These are phyloP conservation scores for Cyclopterus lumpus DNA, from an alignment of 2,797 vertebrate species.

Conservation along the genomic window DNA sequence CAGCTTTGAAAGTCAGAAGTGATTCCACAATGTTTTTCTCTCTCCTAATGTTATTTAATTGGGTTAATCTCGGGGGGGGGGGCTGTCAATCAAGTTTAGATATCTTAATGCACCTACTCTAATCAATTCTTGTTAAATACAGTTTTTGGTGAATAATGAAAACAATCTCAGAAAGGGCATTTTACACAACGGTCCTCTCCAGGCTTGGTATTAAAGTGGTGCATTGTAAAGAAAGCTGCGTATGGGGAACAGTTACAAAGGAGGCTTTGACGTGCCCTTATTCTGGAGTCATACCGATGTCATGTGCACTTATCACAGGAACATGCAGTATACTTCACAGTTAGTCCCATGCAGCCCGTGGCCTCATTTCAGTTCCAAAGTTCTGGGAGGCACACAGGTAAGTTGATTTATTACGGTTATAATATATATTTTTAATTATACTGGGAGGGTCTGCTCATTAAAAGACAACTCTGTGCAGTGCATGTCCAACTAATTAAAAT, in stretches of 20 bases:
- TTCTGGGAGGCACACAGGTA: neutral
- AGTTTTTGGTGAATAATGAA: constrained; percentile 45
- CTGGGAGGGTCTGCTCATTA: neutral
- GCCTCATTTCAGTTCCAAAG: neutral
- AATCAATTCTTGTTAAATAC: constrained; percentile 65
- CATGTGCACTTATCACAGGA: neutral
- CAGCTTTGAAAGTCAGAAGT: constrained; percentile 78
- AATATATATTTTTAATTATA: neutral
- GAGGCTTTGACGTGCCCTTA: neutral
- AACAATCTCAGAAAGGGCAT: neutral
- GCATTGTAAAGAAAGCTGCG: neutral
- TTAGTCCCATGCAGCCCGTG: neutral
- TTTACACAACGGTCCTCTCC: constrained; percentile 7
- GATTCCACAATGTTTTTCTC: constrained; percentile 65
- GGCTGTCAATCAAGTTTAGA: constrained; percentile 82
- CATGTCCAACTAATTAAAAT: neutral
- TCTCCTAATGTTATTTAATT: constrained; percentile 77
- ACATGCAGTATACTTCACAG: too few relatives aligned
- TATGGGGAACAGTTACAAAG: neutral
- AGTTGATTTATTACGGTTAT: neutral
- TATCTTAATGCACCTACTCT: constrained; percentile 70
- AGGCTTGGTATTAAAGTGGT: neutral
- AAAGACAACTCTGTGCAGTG: neutral
- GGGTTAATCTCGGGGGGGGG: constrained; percentile 71
- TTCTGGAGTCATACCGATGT: constrained; percentile 2